Conservation (phyloP, 64 coral and sea anemone species). For the Anthopleura sola region DNA sequence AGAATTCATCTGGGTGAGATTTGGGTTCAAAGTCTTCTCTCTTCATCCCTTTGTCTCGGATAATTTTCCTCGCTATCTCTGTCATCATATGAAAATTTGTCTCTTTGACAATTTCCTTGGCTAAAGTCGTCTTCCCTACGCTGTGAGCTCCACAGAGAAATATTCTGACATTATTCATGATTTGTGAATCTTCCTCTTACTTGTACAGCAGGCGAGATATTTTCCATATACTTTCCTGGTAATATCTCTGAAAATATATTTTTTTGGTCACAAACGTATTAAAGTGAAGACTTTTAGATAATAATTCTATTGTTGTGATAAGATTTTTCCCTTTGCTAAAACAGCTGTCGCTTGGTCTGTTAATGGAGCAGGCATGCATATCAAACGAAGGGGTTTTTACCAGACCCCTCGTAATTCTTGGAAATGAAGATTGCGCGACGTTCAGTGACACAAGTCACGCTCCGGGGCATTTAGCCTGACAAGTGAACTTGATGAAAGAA, state of each 20-base stretch:
- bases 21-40: conserved; percentile 88
- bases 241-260: not conserved
- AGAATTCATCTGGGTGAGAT: conserved; percentile 60
- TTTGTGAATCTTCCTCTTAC: not conserved
- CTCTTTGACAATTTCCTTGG: conserved; percentile 41
- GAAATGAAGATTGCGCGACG: too few species aligned
- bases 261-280: not conserved
- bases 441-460: too few species aligned
- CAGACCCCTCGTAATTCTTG: too few species aligned
- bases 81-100: conserved; percentile 39
- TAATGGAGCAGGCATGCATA: too few species aligned
- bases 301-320: too few species aligned
- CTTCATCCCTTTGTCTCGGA: conserved; percentile 53
- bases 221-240: not conserved
- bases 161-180: conserved; percentile 24
- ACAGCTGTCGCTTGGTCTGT: too few species aligned
- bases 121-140: conserved; percentile 85
- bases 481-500: too few species aligned
- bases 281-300: not conserved
- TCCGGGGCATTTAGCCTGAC: too few species aligned
- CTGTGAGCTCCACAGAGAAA: conserved; percentile 96
- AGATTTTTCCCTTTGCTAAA: too few species aligned
- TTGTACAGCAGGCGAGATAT: not conserved
- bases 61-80: conserved; percentile 80
- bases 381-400: too few species aligned